phyloP scores from a whole-genome alignment of 2,888 invertebrate species.

The Liodrosophila aerea region DNA sequence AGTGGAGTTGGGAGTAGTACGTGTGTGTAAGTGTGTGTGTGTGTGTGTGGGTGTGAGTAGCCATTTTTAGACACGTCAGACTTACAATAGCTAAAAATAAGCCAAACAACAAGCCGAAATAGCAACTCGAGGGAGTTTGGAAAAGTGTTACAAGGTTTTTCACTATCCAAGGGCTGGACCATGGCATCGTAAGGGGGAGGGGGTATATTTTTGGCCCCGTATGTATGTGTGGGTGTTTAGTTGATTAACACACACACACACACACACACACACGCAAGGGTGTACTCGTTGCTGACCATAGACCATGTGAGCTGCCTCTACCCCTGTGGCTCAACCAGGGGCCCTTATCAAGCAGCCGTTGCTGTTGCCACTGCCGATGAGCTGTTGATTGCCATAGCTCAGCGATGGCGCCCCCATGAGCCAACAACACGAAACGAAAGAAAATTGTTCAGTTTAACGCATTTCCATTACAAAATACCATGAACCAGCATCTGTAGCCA shows the following conservation, averaged over 20 bases:
- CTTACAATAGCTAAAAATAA: slow-evolving; percentile 64
- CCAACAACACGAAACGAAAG: slow-evolving; percentile 5
- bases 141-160: slow-evolving; percentile 74
- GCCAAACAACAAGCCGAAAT: slow-evolving; percentile 48
- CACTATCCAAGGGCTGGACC: slow-evolving; percentile 60
- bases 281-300: slow-evolving; percentile 42
- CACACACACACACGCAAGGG: slow-evolving; percentile 43
- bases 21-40: slow-evolving; percentile 5
- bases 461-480: slow-evolving; percentile 68
- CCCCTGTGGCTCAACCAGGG: slow-evolving; percentile 15
- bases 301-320: slow-evolving; percentile 50
- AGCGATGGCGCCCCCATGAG: slow-evolving; percentile 57
- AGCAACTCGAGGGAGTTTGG: slow-evolving; percentile 38
- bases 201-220: background rate
- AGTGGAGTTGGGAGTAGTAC: slow-evolving; percentile 17
- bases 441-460: slow-evolving; percentile 63
- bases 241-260: slow-evolving; percentile 54
- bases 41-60: slow-evolving; percentile 32
- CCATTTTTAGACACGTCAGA: slow-evolving; percentile 71
- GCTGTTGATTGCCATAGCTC: slow-evolving; percentile 60
- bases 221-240: slow-evolving; percentile 53
- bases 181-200: background rate
- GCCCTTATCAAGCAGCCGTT: slow-evolving; percentile 69
- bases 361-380: slow-evolving; percentile 41
- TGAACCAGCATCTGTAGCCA: slow-evolving; percentile 70